Evolutionary conservation across 1,140 invertebrate genomes (phyloP).

Genomic region (Phortica variegata): DNA sequence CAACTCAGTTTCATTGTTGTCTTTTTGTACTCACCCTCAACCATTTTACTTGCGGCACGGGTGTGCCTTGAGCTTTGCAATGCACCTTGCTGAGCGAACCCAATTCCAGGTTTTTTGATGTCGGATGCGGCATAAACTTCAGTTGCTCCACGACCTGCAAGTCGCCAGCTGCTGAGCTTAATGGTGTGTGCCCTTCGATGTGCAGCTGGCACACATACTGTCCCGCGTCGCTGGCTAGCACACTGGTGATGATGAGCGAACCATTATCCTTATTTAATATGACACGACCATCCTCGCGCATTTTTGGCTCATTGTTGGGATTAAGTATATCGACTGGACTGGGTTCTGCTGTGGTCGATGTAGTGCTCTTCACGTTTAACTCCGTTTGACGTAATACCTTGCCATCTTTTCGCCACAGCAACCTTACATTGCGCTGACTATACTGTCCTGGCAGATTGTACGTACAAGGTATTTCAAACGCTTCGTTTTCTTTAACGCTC

Average conservation of each 20-base stretch:
- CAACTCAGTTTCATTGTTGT: too few species aligned
- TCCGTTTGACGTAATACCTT: slow-evolving; percentile 62
- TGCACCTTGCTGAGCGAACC: slow-evolving; percentile 77
- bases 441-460: slow-evolving; percentile 62
- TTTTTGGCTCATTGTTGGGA: slow-evolving; percentile 31
- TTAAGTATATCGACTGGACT: slow-evolving; percentile 10
- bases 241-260: slow-evolving; percentile 40
- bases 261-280: slow-evolving; percentile 44
- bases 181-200: slow-evolving; percentile 33
- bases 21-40: slow-evolving; percentile 65
- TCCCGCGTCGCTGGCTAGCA: slow-evolving; percentile 49
- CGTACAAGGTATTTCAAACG: slow-evolving; percentile 65
- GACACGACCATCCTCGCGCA: slow-evolving; percentile 39
- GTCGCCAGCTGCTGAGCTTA: slow-evolving; percentile 28
- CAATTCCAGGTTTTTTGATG: slow-evolving; percentile 81
- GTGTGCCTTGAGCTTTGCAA: slow-evolving; percentile 84
- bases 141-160: slow-evolving; percentile 69
- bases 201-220: slow-evolving; percentile 48
- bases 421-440: slow-evolving; percentile 34
- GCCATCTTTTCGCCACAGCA: slow-evolving; percentile 75
- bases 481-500: slow-evolving; percentile 70
- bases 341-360: slow-evolving; percentile 12
- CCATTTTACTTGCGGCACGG: slow-evolving; percentile 78
- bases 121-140: slow-evolving; percentile 78
- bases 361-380: slow-evolving; percentile 18